Evolutionary conservation across 2,797 vertebrate species (phyloP), one percentile per base, ranked within the genome.

Genomic region (Myotis findleyi): DNA sequence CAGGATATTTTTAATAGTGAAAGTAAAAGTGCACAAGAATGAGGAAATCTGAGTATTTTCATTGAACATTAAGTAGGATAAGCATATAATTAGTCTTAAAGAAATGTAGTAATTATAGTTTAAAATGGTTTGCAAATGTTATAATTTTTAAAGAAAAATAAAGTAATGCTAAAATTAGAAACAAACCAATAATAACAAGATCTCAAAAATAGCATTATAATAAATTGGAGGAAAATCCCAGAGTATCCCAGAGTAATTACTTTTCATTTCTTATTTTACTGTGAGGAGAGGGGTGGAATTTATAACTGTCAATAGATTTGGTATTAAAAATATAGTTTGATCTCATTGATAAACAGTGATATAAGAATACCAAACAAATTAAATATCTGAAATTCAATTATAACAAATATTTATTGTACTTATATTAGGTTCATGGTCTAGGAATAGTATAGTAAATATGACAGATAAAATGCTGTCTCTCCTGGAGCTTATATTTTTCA

Each of bases 51-150:
- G 27, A 87, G 36, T 73, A 51, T 87, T 66, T 66, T 83, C 44
- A 73, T 53, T 89, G 68, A 92, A 33, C 41, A 79, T 89, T 94
- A 89, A 94, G 72, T 87, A n/a, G 66, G 38, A 76, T 75, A 93
- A 94, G 91, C 53, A 81, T 76, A 38, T 89, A 96, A 94, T 93
- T 95, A 90, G 33, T 64, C 23, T 73, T 77, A 49, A 90, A 89
- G 53, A 94, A 81, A 47, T 57, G 7, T 84, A 33, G 33, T 59
- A 77, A 91, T 82, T 92, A 49, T 44, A 92, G 59, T 51, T 86
- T 47, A 64, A 64, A 62, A 94, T 80, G 17, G 16, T 68, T 89
- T 91, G 38, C 53, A 94, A 87, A 84, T 76, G 20, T 75, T 84
- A 53, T n/a, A 91, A 44, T 49, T 94, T 68, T 92, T 73, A 41